Conservation (phyloP, 2,797 vertebrate species). For the Holocentrus rufus region DNA sequence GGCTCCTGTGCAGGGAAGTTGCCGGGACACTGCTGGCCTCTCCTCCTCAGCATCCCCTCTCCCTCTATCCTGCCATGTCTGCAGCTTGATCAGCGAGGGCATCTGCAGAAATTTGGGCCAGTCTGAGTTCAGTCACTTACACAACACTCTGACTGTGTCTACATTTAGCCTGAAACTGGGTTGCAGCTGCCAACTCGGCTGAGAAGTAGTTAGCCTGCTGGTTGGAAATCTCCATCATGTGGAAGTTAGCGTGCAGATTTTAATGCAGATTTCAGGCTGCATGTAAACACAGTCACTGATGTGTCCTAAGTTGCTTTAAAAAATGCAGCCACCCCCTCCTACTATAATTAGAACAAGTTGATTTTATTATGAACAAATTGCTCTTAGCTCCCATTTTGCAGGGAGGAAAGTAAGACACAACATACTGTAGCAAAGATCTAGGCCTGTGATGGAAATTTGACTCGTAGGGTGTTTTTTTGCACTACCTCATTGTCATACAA, state of each 20-base stretch:
- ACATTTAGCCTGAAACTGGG: slow-evolving; percentile 22
- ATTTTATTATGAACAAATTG: slow-evolving; percentile 47
- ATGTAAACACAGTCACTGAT: slow-evolving; percentile 25
- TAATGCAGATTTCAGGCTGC: neutral
- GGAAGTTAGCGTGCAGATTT: slow-evolving; percentile 18
- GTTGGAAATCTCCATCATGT: neutral
- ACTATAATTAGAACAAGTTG: slow-evolving; percentile 30
- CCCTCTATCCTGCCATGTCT: slow-evolving; percentile 31
- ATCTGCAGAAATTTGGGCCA: slow-evolving; percentile 4
- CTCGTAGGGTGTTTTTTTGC: slow-evolving; percentile 46
- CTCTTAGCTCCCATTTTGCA: slow-evolving; percentile 32
- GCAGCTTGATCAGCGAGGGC: slow-evolving; percentile 39
- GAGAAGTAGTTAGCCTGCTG: neutral
- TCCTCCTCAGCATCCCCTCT: slow-evolving; percentile 10
- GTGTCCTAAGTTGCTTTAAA: slow-evolving; percentile 10
- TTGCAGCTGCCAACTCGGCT: neutral
- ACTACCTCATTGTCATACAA: slow-evolving; percentile 75
- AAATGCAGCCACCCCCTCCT: neutral
- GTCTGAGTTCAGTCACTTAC: slow-evolving; percentile 11
- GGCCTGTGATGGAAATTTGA: slow-evolving; percentile 67
- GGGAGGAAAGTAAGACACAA: slow-evolving; percentile 62
- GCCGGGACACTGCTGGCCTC: slow-evolving; percentile 40
- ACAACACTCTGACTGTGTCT: slow-evolving; percentile 11
- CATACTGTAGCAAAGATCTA: slow-evolving; percentile 78
- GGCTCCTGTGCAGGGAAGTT: slow-evolving; percentile 26